Percentiles rank a stretch among this genome's conserved stretches.
Conservation (phyloP, 1,140 invertebrate genomes). For the Drosophila orena region DNA sequence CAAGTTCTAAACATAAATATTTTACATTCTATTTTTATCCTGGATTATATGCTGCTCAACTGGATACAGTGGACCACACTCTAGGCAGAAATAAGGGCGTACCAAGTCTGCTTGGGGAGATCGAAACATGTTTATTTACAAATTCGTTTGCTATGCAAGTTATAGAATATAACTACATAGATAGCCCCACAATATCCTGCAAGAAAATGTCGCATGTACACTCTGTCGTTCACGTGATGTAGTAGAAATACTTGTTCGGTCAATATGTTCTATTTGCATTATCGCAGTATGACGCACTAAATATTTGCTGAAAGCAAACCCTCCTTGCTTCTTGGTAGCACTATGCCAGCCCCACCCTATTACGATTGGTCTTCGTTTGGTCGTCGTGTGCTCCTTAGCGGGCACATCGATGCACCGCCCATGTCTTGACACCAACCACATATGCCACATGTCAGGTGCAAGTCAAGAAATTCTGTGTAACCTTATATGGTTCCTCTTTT, state of each 20-base stretch:
- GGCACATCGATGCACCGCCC: background rate
- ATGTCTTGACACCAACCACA: background rate
- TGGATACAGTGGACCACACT: constrained; percentile 2
- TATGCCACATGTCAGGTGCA: too few relatives aligned
- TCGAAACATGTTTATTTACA: too few relatives aligned
- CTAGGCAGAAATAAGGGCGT: constrained; percentile 6
- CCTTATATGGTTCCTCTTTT: too few relatives aligned
- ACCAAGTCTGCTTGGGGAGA: too few relatives aligned
- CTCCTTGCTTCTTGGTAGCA: constrained; percentile 5
- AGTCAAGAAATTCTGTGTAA: too few relatives aligned
- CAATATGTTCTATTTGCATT: constrained; percentile 1
- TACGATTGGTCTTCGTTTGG: background rate
- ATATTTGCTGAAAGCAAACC: constrained; percentile 6
- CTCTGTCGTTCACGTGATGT: too few relatives aligned
- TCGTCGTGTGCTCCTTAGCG: background rate
- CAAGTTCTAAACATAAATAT: constrained; percentile 74
- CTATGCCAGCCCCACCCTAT: constrained; percentile 30
- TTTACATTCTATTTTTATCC: constrained; percentile 64
- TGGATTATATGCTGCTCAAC: constrained; percentile 20
- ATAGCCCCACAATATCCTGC: too few relatives aligned
- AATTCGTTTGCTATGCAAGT: too few relatives aligned
- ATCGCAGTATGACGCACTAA: background rate
- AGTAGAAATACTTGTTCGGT: too few relatives aligned
- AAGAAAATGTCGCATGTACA: too few relatives aligned
- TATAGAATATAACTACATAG: too few relatives aligned